Conservation (phyloP, 1,140 invertebrate genomes). For the Bombus affinis region DNA sequence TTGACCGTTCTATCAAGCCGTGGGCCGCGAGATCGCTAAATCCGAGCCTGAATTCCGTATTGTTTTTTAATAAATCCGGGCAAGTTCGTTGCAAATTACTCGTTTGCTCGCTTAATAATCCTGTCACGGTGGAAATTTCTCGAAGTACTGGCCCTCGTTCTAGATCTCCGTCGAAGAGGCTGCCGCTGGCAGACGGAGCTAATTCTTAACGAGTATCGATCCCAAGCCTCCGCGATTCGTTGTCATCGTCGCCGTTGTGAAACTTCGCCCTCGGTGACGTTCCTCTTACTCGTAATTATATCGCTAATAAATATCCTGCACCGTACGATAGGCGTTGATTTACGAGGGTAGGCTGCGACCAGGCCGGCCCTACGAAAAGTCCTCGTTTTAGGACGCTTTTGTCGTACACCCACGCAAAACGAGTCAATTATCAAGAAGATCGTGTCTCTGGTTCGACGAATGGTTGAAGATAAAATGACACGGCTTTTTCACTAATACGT, state of each 20-base stretch:
- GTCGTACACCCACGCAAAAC: constrained; percentile 3
- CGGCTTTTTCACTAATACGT: neutral
- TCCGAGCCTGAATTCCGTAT: neutral
- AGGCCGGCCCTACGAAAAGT: neutral
- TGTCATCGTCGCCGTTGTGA: neutral
- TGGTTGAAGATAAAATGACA: neutral
- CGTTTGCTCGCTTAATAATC: constrained; percentile 9
- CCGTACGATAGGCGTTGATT: constrained; percentile 7
- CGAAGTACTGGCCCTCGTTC: neutral
- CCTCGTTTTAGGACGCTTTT: neutral
- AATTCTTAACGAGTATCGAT: constrained; percentile 14
- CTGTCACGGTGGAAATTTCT: constrained; percentile 5
- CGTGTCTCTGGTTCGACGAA: neutral
- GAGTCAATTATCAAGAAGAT: constrained; percentile 12
- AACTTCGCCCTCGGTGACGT: neutral
- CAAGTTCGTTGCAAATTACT: neutral
- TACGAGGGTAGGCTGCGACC: neutral
- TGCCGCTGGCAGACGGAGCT: neutral
- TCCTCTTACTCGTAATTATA: constrained; percentile 28
- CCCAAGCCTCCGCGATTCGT: neutral
- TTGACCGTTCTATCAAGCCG: neutral
- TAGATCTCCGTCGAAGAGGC: neutral
- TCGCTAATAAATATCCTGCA: constrained; percentile 19
- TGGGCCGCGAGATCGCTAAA: too few species aligned
- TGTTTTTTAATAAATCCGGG: neutral